Percentiles rank a stretch among this genome's conserved stretches.
phyloP scores from a whole-genome alignment of 2,888 invertebrate species.

The Eustalomyia histrio region DNA sequence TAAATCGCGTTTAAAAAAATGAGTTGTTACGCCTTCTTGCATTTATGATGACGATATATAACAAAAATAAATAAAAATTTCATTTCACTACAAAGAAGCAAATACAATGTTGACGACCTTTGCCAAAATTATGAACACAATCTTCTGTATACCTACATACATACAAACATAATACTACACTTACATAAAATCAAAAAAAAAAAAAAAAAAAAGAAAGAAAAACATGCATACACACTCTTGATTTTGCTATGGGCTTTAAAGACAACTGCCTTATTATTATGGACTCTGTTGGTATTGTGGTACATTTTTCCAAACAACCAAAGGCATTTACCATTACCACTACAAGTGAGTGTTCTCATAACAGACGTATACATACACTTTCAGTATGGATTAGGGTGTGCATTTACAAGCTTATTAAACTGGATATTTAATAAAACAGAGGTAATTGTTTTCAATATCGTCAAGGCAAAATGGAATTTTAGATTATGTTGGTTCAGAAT shows the following conservation, averaged over 20 bases:
- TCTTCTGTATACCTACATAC: not conserved
- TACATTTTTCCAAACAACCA: conserved; percentile 36
- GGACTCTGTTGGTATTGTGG: conserved; percentile 44
- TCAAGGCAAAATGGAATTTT: no score
- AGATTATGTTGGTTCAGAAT: no score
- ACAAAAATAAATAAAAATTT: no score
- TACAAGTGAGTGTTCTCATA: conserved; percentile 15
- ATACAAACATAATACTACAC: not conserved
- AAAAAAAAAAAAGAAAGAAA: no score
- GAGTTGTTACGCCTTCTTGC: no score
- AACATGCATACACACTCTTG: not conserved
- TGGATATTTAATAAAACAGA: no score
- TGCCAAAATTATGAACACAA: not conserved
- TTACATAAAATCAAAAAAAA: not conserved
- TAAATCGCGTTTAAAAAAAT: no score
- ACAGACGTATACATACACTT: conserved; percentile 6
- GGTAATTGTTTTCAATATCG: no score
- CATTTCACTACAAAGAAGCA: not conserved
- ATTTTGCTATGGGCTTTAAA: conserved; percentile 19
- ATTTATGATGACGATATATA: no score
- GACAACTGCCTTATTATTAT: conserved; percentile 35
- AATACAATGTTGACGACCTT: not conserved
- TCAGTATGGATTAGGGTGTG: no score
- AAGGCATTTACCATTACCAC: conserved; percentile 43
- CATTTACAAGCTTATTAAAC: no score